Evolutionary conservation across 2,888 invertebrate genomes (phyloP).

Genomic region (Psylliodes chrysocephalus): DNA sequence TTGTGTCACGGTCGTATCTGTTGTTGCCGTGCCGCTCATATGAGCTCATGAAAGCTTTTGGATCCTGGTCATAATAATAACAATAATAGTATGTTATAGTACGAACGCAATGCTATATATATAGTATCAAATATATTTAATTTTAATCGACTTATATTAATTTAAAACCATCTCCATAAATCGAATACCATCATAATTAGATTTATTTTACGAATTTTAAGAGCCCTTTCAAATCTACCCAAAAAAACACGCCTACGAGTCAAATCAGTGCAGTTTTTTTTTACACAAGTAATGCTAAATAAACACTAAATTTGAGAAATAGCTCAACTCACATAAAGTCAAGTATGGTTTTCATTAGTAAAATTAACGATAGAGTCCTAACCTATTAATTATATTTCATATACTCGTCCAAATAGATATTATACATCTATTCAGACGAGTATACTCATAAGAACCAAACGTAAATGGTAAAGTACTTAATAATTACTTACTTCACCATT

Average conservation of each 20-base stretch:
- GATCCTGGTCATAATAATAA: constrained; percentile 51
- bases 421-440: too few relatives aligned
- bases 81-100: constrained; percentile 35
- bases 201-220: not conserved
- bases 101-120: constrained; percentile 1
- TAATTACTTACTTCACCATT: too few relatives aligned
- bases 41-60: constrained; percentile 56
- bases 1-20: constrained; percentile 40
- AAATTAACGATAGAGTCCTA: too few relatives aligned
- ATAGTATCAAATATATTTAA: not conserved
- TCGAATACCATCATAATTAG: not conserved
- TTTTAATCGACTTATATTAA: not conserved
- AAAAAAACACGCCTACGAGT: constrained; percentile 13
- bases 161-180: not conserved
- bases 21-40: constrained; percentile 54
- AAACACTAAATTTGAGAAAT: too few relatives aligned
- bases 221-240: constrained; percentile 16
- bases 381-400: too few relatives aligned
- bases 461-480: too few relatives aligned
- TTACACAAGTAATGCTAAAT: too few relatives aligned
- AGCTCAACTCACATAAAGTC: too few relatives aligned
- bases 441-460: too few relatives aligned
- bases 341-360: too few relatives aligned
- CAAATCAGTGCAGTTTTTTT: not conserved
- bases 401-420: too few relatives aligned